Percentiles rank a stretch among this genome's conserved stretches.
Conservation (phyloP, 2,888 invertebrate genomes). For the Plutella xylostella region DNA sequence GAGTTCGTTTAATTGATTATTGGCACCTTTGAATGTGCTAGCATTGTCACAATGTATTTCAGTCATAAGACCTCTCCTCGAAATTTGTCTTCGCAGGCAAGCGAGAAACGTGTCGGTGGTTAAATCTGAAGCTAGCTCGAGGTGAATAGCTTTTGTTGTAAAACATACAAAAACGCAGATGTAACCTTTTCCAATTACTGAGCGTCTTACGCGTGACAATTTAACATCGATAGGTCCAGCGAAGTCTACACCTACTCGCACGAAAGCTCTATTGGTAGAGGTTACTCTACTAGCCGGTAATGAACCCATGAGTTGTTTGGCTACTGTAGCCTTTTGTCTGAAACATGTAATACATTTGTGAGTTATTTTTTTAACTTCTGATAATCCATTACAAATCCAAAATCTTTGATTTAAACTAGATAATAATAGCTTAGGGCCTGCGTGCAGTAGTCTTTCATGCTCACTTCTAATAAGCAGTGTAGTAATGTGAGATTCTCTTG, state of each 20-base stretch:
- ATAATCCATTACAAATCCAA: conserved; percentile 17
- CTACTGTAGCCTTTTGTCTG: conserved; percentile 13
- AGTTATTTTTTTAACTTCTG: conserved; percentile 16
- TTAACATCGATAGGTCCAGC: conserved; percentile 16
- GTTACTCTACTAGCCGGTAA: conserved; percentile 12
- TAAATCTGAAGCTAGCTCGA: conserved; percentile 9
- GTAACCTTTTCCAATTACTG: conserved; percentile 15
- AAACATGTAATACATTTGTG: conserved; percentile 19
- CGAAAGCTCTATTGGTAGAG: conserved; percentile 10
- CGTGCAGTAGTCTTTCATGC: conserved; percentile 11
- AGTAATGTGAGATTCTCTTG: conserved; percentile 1
- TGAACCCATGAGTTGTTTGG: conserved; percentile 18
- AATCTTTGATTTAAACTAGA: conserved; percentile 12
- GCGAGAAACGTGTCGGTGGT: background rate
- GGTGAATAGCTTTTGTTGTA: conserved; percentile 13
- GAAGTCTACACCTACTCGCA: conserved; percentile 15
- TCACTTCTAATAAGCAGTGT: conserved; percentile 4
- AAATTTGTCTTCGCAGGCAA: background rate
- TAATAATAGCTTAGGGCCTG: conserved; percentile 12
- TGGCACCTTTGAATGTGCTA: conserved; percentile 1
- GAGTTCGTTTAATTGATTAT: background rate
- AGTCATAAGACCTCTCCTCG: background rate
- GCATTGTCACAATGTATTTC: conserved; percentile 4
- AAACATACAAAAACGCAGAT: conserved; percentile 16
- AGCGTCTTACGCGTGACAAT: conserved; percentile 8